A percentile compares a stretch with the other conserved stretches of the same genome.
Conservation (phyloP, 2,113 vertebrate genomes). For the Tauraco erythrolophus region DNA sequence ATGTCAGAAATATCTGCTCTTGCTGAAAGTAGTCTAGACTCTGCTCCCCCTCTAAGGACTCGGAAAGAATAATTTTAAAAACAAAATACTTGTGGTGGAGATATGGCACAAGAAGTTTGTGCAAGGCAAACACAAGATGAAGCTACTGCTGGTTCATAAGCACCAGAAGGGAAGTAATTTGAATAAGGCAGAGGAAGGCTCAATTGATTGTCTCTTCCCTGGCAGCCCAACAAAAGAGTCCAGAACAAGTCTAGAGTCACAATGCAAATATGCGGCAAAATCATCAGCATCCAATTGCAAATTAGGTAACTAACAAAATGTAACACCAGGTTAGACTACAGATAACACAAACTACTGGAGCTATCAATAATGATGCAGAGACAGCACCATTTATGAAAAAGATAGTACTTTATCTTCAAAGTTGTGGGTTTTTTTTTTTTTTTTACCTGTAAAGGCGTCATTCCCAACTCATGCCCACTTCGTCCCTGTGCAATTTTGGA, state of each 20-base stretch:
- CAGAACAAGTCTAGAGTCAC: not conserved
- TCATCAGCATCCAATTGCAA: not conserved
- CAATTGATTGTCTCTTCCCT: not conserved
- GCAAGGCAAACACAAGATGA: not conserved
- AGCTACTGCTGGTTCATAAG: not conserved
- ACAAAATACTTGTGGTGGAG: not conserved
- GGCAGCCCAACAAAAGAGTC: not conserved
- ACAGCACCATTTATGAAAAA: not conserved
- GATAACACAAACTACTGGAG: not conserved
- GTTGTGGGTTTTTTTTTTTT: no score
- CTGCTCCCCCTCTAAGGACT: not conserved
- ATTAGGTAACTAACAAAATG: not conserved
- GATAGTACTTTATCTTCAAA: not conserved
- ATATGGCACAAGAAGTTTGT: not conserved
- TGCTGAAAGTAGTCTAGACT: not conserved
- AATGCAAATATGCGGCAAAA: not conserved
- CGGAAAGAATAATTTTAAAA: not conserved
- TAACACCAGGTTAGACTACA: not conserved
- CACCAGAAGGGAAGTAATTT: not conserved
- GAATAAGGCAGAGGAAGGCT: not conserved
- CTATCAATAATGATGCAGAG: not conserved
- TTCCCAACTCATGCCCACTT: constrained; percentile 95
- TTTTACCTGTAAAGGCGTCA: constrained; percentile 93
- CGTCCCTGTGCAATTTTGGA: constrained; percentile 97
- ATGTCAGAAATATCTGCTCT: not conserved